Evolutionary conservation across 2,113 vertebrate species (phyloP).

Genomic region (Osmerus eperlanus): DNA sequence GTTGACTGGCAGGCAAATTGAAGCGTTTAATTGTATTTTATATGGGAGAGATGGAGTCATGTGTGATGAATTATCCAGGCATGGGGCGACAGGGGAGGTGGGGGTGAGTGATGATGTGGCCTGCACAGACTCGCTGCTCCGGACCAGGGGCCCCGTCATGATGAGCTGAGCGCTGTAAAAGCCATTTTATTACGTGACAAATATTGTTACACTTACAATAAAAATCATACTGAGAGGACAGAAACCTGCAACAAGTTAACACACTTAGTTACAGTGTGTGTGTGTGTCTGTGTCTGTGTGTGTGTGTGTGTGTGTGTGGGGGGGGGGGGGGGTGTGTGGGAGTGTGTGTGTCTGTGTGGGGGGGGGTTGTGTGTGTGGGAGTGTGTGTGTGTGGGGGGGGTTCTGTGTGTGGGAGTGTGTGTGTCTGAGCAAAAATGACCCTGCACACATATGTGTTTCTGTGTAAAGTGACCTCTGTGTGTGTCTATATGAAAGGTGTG

Average conservation of each 20-base stretch:
- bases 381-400: too few relatives aligned
- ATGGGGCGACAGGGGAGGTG: slow-evolving; percentile 11
- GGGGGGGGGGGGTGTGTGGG: too few relatives aligned
- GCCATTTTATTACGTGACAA: slow-evolving; percentile 38
- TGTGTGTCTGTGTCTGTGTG: background rate
- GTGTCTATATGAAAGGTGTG: background rate
- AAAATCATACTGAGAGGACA: slow-evolving; percentile 25
- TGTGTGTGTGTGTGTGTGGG: background rate
- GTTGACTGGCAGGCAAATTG: slow-evolving; percentile 31
- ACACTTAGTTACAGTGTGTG: background rate
- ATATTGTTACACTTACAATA: slow-evolving; percentile 45
- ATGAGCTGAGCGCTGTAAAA: slow-evolving; percentile 32
- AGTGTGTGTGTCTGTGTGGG: too few relatives aligned
- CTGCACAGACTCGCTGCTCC: slow-evolving; percentile 27
- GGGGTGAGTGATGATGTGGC: slow-evolving; percentile 20
- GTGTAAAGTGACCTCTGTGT: background rate
- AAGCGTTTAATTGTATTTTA: slow-evolving; percentile 29
- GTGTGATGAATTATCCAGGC: slow-evolving; percentile 49
- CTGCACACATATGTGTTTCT: background rate
- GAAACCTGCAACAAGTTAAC: slow-evolving; percentile 30
- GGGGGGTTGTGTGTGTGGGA: too few relatives aligned
- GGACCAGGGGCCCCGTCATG: slow-evolving; percentile 14
- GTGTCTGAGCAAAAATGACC: background rate
- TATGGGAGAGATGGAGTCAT: slow-evolving; percentile 29
- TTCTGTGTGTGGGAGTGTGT: too few relatives aligned